Evolutionary conservation across 2,113 vertebrate genomes (phyloP), one percentile per base, ranked within the genome.

Genomic region (Bubo bubo): DNA sequence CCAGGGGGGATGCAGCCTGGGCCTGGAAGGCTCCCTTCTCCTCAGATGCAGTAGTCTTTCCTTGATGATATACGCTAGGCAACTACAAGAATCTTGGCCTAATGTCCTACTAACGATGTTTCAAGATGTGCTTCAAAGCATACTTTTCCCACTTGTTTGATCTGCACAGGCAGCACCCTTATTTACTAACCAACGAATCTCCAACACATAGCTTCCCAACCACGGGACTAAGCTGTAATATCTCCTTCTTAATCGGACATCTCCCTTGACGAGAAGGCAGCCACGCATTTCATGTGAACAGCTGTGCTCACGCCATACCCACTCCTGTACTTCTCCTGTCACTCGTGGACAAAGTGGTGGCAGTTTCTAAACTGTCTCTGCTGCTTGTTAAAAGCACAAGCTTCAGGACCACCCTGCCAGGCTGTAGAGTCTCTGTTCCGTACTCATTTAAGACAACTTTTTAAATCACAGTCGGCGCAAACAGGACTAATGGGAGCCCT

Each of bases 151-250:
- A 37, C 35, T 58, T 23, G 41, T 24, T 79, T 52, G 17, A 39
- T 59, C 22, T 55, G 68, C 68, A 49, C 1, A n/a, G 28, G 47
- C 62, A 80, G 81, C 47, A 58, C 10, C 68, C 14, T 49, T 53
- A 32, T 58, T 66, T 53, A 32, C 67, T 16, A 66, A 39, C 20
- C 17, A 14, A 7, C 3, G 15, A n/a, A 19, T 27, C 49, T 71
- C 34, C 30, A 41, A 6, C 0, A 1, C 67, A 10, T 4, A 41
- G 30, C 47, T 79, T 56, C 47, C 85, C 2, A 0, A 41, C 6
- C 76, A 14, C 2, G 1, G 37, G 53, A 30, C 35, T 22, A 14
- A 27, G 45, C 39, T 47, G 24, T 4, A 47, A 28, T 15, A 27
- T 32, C 66, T 67, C n/a, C 49, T n/a, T 3, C 50, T 80, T 56